Evolutionary conservation across 1,140 invertebrate species (phyloP), one percentile per base, ranked within the genome.

Genomic region (Pseudomyrmex dendroicus): DNA sequence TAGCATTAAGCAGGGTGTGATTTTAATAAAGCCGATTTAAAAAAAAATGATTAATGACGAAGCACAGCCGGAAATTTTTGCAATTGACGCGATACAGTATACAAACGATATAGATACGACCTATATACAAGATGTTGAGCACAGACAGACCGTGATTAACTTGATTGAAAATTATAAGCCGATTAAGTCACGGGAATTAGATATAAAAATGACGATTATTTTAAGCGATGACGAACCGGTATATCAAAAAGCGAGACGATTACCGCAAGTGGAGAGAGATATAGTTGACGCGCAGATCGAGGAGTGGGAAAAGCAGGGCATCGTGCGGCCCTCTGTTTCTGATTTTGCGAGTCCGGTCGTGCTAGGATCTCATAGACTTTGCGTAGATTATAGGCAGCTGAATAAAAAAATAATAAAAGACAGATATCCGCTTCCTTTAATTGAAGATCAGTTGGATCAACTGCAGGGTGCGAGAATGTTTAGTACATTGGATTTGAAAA

Each of bases 201-300:
- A 59, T 10, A 3, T 22, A 0, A 9, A 59, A 10, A 85, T 87
- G 82, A 88, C 63, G 52, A 22, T 89, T 9, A 35, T 87, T 2
- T 15, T 87, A 1, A 76, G 76, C 35, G 80, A 86, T 9, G 67
- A 89, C 0, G 66, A 72, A n/a, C 67, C 86, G 0, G 78, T 86
- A 7, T 82, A 78, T 68, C 59, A 82, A 2, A 66, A 35, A 1
- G 22, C 78, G 10, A 50, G 25, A 25, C 25, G 25, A 3, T 4
- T 25, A 25, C 3, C 25, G 25, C 25, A 25, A 3, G 25, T 4
- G 1, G 25, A 25, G 1, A 25, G 25, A 4, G 25, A 25, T 25
- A 25, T 25, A 25, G 3, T 25, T 25, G 3, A 25, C 25, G 25
- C 25, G 25, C 25, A 25, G 25, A 4, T 25, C 25, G 25, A 20